Evolutionary conservation across 2,113 vertebrate species (phyloP), one percentile per base, ranked within the genome.

Genomic region (Corythornis cristatus): DNA sequence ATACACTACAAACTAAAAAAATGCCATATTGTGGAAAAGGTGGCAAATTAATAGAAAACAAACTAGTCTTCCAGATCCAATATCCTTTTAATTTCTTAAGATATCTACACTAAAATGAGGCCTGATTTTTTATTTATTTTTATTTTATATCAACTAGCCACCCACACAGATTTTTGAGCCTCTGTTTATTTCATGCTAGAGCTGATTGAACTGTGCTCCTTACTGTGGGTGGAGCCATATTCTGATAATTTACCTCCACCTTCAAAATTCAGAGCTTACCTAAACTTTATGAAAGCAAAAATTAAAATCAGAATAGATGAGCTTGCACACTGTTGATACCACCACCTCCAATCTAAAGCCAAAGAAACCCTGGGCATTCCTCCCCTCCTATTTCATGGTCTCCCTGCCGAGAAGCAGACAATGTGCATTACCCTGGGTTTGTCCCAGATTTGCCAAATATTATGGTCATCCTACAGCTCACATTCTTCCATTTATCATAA

Each of bases 231-330:
- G 20, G n/a, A 71, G 45, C 11, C 60, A 20, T 14, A 62, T 1
- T 0, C 28, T 43, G 45, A 45, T 12, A n/a, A 28, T 25, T 31
- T 73, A 60, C 11, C 15, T 56, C 2, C 35, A 50, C 22, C 67
- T 79, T 65, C 23, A 76, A 91, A 76, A 45, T 15, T 3, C 13
- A 90, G 75, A 26, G 35, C 15, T 79, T 73, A 45, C 29, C 35
- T 73, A 80, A 77, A 72, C 12, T 61, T 71, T n/a, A 5, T 61
- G 22, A 85, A 88, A 73, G 45, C 66, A 79, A 79, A 82, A 89
- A 40, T 53, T 43, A 61, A 91, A 72, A 28, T 57, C 62, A 76
- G 13, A 68, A 25, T 37, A 82, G 51, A 54, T 72, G 3, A 10
- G 13, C 57, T 79, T 60, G 8, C 15, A 46, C 13, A 6, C 22